Conservation (phyloP, 2,888 invertebrate genomes). For the Amiota minor region DNA sequence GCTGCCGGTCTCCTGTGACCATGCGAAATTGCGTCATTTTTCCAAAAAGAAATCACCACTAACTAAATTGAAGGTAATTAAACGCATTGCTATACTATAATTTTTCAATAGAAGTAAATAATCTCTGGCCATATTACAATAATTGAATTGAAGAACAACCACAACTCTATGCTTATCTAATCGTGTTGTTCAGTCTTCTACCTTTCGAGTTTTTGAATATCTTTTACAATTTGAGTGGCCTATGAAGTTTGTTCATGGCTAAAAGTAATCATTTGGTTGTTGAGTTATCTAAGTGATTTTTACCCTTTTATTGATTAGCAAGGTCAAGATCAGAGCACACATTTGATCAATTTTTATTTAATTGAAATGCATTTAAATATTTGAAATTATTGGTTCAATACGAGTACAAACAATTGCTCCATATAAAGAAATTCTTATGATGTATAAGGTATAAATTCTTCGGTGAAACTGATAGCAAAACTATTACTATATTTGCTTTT, state of each 20-base stretch:
- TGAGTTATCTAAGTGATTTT: too few relatives aligned
- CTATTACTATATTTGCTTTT: too few relatives aligned
- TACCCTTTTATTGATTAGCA: background rate
- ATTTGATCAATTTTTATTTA: background rate
- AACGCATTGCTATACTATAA: too few relatives aligned
- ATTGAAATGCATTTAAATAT: background rate
- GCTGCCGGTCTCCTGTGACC: background rate
- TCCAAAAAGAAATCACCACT: constrained; percentile 37
- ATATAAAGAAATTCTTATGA: background rate
- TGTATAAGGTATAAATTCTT: too few relatives aligned
- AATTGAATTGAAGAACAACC: background rate
- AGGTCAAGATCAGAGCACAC: too few relatives aligned
- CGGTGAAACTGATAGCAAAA: too few relatives aligned
- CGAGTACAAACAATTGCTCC: too few relatives aligned
- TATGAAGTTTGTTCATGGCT: too few relatives aligned
- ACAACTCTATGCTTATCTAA: constrained; percentile 7
- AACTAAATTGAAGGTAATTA: constrained; percentile 47
- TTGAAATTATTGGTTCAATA: background rate
- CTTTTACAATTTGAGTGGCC: too few relatives aligned
- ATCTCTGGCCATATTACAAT: background rate
- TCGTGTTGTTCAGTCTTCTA: background rate
- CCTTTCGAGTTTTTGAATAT: too few relatives aligned
- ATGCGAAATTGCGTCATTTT: constrained; percentile 34
- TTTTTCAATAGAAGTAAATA: too few relatives aligned
- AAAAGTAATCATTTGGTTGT: too few relatives aligned